Evolutionary conservation across 1,140 invertebrate species (phyloP), one percentile per base, ranked within the genome.

Genomic region (Drosophila pallidifrons): DNA sequence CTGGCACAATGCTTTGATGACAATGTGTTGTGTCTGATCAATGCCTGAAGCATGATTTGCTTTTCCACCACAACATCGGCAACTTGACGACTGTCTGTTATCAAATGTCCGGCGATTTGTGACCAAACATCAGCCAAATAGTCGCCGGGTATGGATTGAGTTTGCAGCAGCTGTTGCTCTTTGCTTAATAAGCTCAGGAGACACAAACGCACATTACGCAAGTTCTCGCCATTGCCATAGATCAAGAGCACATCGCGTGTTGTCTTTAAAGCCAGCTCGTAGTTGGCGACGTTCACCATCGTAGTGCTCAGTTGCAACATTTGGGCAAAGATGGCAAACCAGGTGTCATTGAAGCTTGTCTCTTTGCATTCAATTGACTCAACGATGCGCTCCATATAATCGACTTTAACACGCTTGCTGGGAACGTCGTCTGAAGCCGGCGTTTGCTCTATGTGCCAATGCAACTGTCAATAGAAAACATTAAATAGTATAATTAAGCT

Each of bases 301-400:
- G 45, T 41, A 20, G 30, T 35, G n/a, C 77, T 78, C 4, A 85
- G 43, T 45, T 69, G 81, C 0, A 91, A 41, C 15, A 91, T 13
- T 32, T 85, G 78, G 0, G 82, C 49, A n/a, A 85, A 80, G 7
- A 91, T 82, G 30, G 82, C 82, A 55, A 91, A 82, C 90, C 90
- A 91, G 5, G 80, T 77, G 41, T 82, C 90, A 61, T 82, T 88
- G 8, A 91, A 88, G 1, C 57, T 73, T 0, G 68, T 57, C 8
- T 85, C 77, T 11, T 77, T 61, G 7, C 67, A 69, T 10, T 82
- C 72, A 1, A 91, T 81, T 1, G 88, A 49, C 0, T 30, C n/a
- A 11, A 92, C 75, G 7, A 92, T 20, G 10, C n/a, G 45, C 8
- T 82, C 83, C 35, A 91, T 45, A 66, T 60, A 67, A 46, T 92